Base-by-base conservation (phyloP, 2,113 vertebrate genomes). In the Hippotragus niger region DNA sequence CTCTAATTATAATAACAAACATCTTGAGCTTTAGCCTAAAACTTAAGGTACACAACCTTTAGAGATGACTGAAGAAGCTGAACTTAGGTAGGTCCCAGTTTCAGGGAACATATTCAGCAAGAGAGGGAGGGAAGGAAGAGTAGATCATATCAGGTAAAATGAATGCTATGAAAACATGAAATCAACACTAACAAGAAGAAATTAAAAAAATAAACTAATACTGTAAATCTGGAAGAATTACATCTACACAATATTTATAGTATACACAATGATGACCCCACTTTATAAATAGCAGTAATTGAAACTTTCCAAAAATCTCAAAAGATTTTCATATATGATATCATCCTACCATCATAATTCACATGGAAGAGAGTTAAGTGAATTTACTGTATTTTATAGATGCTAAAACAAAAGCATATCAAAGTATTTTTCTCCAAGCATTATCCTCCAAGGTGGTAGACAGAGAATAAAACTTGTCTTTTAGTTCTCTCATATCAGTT, bases 1-100 rank as follows among this genome's bases (percentile, higher is more conserved):
- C 40, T 92, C 5, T 95, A 62, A 96, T 91, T 95, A 89, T 84
- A 95, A 93, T 86, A 74, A 94, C 92, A 94, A 92, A 14, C 33
- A 95, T 89, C n/a, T 45, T 55, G 57, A 12, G 17, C 40, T 94
- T 92, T 81, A 91, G 52, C 83, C n/a, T 91, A 85, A 95, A 78
- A 52, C 19, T 29, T 82, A 90, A 64, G 19, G 33, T 21, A 81
- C 4, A 93, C 50, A 89, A 76, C 47, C 55, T 33, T 29, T 50
- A 60, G n/a, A 80, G 55, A 50, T 50, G 55, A 29, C 62, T 76
- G 31, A 97, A 62, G 85, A 89, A 71, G 36, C 10, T n/a, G 74
- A 87, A 55, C n/a, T 43, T 90, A 47, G 67, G 80, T 50, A 94
- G 15, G 7, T 11, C 40, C 76, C 16, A 90, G 87, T 88, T 83